Evolutionary conservation across 2,888 invertebrate species (phyloP).

Genomic region (Melinaea marsaeus): DNA sequence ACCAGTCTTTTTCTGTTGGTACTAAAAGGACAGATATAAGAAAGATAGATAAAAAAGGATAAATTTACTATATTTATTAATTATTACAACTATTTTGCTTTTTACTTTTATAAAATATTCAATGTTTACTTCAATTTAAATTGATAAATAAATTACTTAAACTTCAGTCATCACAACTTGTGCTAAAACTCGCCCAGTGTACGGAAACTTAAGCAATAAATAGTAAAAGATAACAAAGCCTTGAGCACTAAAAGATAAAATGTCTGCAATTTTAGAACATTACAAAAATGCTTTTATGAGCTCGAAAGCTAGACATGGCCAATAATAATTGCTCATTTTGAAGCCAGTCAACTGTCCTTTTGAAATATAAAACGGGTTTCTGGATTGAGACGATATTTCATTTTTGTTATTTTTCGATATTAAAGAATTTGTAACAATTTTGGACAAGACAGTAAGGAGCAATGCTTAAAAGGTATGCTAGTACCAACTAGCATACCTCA

Average conservation of each 20-base stretch:
- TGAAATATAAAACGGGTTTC: conserved; percentile 32
- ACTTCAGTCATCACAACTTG: neutral
- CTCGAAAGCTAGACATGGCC: conserved; percentile 23
- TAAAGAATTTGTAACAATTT: conserved; percentile 15
- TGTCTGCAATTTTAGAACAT: conserved; percentile 19
- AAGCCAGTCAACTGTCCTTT: conserved; percentile 32
- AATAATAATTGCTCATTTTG: conserved; percentile 43
- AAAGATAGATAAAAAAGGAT: too few relatives aligned
- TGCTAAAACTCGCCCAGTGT: neutral
- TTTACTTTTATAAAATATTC: neutral
- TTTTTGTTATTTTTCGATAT: conserved; percentile 26
- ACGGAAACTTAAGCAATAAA: conserved; percentile 23
- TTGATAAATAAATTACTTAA: neutral
- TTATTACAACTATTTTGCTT: neutral
- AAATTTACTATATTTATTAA: neutral
- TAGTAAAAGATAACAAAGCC: conserved; percentile 22
- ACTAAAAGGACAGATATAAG: neutral
- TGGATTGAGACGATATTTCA: conserved; percentile 36
- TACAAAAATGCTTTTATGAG: conserved; percentile 19
- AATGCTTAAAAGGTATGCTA: neutral
- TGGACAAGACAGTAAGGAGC: neutral
- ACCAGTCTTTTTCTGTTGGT: neutral
- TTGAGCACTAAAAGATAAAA: conserved; percentile 14
- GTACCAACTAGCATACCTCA: too few relatives aligned
- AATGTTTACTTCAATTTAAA: too few relatives aligned